Base-by-base conservation (phyloP, 37 sponge, comb jelly and placozoan genomes). In the Tethya wilhelma region DNA sequence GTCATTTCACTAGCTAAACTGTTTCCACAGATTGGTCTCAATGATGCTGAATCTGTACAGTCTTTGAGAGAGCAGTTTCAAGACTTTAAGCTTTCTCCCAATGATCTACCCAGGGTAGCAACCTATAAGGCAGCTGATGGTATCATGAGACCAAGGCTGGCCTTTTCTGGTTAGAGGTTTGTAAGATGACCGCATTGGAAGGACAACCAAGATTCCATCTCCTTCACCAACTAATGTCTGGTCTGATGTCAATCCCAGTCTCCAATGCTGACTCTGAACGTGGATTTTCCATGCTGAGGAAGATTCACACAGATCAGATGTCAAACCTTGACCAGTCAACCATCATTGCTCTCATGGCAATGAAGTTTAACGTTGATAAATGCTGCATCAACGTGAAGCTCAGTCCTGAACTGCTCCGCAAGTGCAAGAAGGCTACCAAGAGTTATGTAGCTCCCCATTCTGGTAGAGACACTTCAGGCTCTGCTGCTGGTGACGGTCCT, bases 211-310 rank as follows among this genome's bases (percentile, higher is more conserved):
- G 87, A 38, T 86, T 86, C 73, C 59, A 43, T 49, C 12, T 7
- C 4, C 68, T 86, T 0, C 42, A 38, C 3, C 62, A 79, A 12
- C 74, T 78, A 31, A 86, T 86, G 87, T 4, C 60, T 33, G 79
- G 79, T 59, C 41, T 56, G n/a, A n/a, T n/a, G n/a, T n/a, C n/a
- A n/a, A n/a, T n/a, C n/a, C n/a, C n/a, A n/a, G n/a, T n/a, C 4
- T 73, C 74, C 3, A 73, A 80, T 70, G 78, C 79, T 44, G 78
- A 77, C 38, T n/a, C n/a, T n/a, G n/a, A n/a, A n/a, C n/a, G n/a
- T n/a, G n/a, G n/a, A n/a, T n/a, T n/a, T n/a, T n/a, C n/a, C n/a
- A n/a, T n/a, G n/a, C n/a, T n/a, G n/a, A n/a, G n/a, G n/a, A n/a
- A n/a, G n/a, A n/a, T n/a, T n/a, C n/a, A n/a, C n/a, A n/a, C n/a